Conservation (phyloP, 2,113 vertebrate species). For the Noctilio leporinus region DNA sequence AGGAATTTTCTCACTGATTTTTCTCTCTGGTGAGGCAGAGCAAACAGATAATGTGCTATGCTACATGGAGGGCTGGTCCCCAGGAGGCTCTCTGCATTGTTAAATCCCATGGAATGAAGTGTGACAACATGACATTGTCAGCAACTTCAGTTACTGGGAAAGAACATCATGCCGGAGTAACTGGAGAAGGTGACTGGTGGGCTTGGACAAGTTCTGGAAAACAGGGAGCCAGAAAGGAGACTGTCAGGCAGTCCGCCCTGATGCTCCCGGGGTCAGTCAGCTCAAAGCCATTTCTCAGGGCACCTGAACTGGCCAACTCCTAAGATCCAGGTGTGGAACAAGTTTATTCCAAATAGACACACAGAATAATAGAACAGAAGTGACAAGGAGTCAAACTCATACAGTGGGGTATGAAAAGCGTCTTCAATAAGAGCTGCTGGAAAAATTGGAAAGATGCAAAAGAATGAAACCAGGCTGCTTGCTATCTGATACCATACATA, state of each 20-base stretch:
- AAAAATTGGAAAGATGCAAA: not conserved
- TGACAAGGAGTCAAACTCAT: not conserved
- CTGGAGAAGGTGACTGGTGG: not conserved
- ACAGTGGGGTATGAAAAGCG: not conserved
- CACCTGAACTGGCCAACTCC: not conserved
- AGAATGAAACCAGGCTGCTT: not conserved
- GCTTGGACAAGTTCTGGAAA: not conserved
- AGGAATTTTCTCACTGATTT: slow-evolving; percentile 54
- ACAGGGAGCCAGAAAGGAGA: not conserved
- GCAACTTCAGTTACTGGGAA: not conserved
- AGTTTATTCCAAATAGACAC: not conserved
- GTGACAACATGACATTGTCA: not conserved
- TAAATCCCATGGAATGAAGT: slow-evolving; percentile 32
- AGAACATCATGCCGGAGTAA: not conserved
- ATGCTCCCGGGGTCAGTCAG: not conserved
- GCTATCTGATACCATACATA: not conserved
- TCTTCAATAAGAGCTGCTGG: not conserved
- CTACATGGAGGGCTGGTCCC: not conserved
- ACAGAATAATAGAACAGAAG: not conserved
- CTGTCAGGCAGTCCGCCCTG: rapidly evolving
- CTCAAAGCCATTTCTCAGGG: not conserved
- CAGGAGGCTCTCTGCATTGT: not conserved
- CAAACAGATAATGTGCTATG: not conserved
- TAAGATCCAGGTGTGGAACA: not conserved
- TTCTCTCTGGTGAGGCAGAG: slow-evolving; percentile 47